Percentiles rank a stretch among this genome's conserved stretches.
phyloP scores from a whole-genome alignment of 2,888 invertebrate species.

The Sinotaia quadrata region DNA sequence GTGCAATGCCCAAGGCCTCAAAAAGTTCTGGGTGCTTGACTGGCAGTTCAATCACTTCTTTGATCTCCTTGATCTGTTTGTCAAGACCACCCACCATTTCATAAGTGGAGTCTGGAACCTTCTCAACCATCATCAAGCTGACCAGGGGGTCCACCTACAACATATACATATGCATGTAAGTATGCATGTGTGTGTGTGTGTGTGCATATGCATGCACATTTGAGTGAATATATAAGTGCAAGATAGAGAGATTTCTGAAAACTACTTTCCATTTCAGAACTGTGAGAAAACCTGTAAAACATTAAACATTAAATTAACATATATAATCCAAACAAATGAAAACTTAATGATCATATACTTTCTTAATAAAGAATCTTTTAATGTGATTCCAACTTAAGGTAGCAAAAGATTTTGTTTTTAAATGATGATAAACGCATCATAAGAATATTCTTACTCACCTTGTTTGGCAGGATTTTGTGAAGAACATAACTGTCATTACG shows the following conservation, averaged over 20 bases:
- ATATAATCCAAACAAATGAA: no score
- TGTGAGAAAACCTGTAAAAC: no score
- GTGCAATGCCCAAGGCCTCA: conserved; percentile 98
- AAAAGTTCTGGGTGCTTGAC: conserved; percentile 99
- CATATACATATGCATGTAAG: neutral
- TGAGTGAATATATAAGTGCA: no score
- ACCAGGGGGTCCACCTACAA: conserved; percentile 92
- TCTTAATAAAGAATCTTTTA: no score
- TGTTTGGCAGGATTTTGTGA: conserved; percentile 98
- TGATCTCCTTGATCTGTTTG: conserved; percentile 99
- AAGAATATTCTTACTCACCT: no score
- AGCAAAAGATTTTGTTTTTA: no score
- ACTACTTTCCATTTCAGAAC: neutral
- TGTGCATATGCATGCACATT: no score
- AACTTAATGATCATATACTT: no score
- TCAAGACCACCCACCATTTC: conserved; percentile 99
- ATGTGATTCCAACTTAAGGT: no score
- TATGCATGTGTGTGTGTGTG: no score
- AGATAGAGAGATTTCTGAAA: neutral
- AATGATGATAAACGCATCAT: no score
- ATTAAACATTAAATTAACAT: no score
- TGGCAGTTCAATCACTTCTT: conserved; percentile 99
- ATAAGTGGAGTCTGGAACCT: conserved; percentile 99
- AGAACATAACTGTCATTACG: conserved; percentile 98
- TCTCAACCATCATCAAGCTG: conserved; percentile 99